A percentile compares a stretch with the other conserved stretches of the same genome.
Evolutionary conservation across 2,888 invertebrate genomes (phyloP).

Genomic region (Tillus elongatus): DNA sequence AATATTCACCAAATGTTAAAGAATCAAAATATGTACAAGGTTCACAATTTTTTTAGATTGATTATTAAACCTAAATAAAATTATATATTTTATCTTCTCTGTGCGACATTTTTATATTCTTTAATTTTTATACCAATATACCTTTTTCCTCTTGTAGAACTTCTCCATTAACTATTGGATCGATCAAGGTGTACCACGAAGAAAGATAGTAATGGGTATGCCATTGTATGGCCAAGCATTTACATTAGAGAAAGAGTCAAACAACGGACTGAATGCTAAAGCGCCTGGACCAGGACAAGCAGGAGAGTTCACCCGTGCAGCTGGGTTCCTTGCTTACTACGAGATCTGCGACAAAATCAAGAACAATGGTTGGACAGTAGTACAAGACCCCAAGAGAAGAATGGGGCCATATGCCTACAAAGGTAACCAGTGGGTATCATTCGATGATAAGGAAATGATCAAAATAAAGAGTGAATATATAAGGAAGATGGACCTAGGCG

Average conservation of each 20-base stretch:
- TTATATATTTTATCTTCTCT: too few species aligned
- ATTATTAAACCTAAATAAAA: too few species aligned
- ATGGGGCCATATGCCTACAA: conserved; percentile 86
- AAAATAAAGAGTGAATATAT: conserved; percentile 70
- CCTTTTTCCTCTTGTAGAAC: conserved; percentile 49
- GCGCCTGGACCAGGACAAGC: conserved; percentile 71
- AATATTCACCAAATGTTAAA: too few species aligned
- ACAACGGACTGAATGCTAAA: conserved; percentile 62
- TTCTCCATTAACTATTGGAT: conserved; percentile 87
- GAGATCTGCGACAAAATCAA: conserved; percentile 81
- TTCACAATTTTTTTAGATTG: too few species aligned
- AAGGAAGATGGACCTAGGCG: conserved; percentile 66
- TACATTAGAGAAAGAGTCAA: conserved; percentile 51
- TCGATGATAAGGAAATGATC: conserved; percentile 74
- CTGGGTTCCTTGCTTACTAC: conserved; percentile 81
- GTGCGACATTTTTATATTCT: background rate
- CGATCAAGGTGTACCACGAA: conserved; percentile 68
- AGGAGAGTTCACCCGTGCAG: conserved; percentile 76
- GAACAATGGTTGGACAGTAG: conserved; percentile 69
- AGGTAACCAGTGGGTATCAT: conserved; percentile 87
- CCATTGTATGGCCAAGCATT: conserved; percentile 85
- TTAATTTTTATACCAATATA: background rate
- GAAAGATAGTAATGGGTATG: conserved; percentile 81
- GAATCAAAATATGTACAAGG: too few species aligned
- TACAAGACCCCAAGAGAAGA: conserved; percentile 64